Percentiles rank a stretch among this genome's conserved stretches.
phyloP scores from a whole-genome alignment of 2,113 vertebrate genomes.

The Mastomys coucha region DNA sequence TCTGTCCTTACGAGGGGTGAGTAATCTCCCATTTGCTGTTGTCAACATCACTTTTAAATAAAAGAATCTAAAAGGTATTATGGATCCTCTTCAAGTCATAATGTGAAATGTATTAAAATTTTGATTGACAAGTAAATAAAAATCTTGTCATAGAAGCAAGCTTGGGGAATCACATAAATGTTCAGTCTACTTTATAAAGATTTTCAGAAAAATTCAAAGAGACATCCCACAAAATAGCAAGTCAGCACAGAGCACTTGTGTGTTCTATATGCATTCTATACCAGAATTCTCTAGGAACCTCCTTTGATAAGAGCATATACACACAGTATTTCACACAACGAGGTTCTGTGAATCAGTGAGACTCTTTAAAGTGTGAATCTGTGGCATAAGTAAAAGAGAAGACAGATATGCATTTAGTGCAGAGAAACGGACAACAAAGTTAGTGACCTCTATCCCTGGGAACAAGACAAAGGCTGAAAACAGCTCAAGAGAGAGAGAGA shows the following conservation, averaged over 20 bases:
- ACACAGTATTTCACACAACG: not conserved
- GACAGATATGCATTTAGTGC: not conserved
- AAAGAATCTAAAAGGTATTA: not conserved
- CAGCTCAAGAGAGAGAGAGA: not conserved
- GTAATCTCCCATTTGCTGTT: conserved; percentile 20
- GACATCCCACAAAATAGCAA: not conserved
- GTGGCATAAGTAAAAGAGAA: not conserved
- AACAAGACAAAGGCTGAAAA: conserved; percentile 57
- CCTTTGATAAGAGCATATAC: not conserved
- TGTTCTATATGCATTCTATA: not conserved
- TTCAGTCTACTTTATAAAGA: conserved; percentile 19
- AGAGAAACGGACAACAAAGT: conserved; percentile 19
- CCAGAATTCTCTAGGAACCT: not conserved
- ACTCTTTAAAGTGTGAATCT: not conserved
- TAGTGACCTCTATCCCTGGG: not conserved
- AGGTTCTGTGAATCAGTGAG: conserved; percentile 31
- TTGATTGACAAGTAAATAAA: conserved; percentile 63
- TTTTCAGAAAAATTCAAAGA: conserved; percentile 2
- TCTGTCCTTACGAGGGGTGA: not conserved
- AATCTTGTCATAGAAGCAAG: not conserved
- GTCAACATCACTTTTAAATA: conserved; percentile 44
- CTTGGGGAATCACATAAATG: not conserved
- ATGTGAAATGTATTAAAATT: conserved; percentile 45
- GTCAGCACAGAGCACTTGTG: not conserved
- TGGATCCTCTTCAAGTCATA: not conserved